Evolutionary conservation across 1,140 invertebrate species (phyloP).

Genomic region (Pachypeltis micranthus): DNA sequence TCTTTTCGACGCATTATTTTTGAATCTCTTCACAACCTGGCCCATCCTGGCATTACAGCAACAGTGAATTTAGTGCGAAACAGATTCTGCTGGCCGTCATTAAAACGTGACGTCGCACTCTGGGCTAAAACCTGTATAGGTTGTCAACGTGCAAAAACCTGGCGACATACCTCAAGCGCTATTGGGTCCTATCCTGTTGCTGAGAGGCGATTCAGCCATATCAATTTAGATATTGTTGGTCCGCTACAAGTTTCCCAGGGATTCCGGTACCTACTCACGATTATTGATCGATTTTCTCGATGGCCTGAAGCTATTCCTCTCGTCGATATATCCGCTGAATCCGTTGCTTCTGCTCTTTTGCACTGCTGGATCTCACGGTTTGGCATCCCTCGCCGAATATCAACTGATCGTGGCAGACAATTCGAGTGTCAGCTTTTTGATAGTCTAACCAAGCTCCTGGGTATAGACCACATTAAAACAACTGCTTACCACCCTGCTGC

Average conservation of each 20-base stretch:
- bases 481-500: no score
- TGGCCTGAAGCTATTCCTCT: background rate
- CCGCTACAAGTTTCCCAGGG: background rate
- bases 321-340: no score
- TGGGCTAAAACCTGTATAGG: no score
- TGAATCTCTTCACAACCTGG: conserved; percentile 29
- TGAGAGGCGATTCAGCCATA: no score
- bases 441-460: background rate
- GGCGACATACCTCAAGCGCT: no score
- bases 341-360: no score
- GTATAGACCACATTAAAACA: background rate
- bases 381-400: background rate
- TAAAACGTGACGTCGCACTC: no score
- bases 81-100: conserved; percentile 5
- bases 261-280: background rate
- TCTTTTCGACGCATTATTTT: conserved; percentile 28
- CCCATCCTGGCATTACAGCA: conserved; percentile 31
- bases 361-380: background rate
- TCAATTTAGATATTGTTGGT: no score
- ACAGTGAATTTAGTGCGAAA: conserved; percentile 19
- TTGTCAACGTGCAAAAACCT: no score
- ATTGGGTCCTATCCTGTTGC: no score
- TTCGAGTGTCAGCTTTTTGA: background rate
- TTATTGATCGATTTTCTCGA: background rate
- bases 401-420: background rate